A percentile compares a stretch with the other conserved stretches of the same genome.
Conservation (phyloP, 2,888 invertebrate genomes). For the Luffia ferchaultella region DNA sequence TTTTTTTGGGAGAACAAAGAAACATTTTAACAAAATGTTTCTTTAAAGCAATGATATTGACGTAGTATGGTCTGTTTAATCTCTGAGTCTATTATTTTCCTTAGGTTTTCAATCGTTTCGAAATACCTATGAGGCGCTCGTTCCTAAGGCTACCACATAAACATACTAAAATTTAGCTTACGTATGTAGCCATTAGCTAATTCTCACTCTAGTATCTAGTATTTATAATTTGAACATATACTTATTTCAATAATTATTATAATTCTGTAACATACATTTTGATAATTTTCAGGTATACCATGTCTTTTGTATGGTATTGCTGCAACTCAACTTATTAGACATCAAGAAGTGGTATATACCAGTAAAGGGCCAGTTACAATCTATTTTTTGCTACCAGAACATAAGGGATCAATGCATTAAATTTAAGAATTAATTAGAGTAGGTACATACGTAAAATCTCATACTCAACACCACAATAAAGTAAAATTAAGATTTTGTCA, state of each 20-base stretch:
- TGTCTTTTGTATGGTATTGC: conserved; percentile 91
- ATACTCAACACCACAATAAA: too few species aligned
- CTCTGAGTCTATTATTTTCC: too few species aligned
- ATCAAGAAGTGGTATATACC: conserved; percentile 80
- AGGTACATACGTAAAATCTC: too few species aligned
- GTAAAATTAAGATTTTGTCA: too few species aligned
- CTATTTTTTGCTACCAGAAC: conserved; percentile 89
- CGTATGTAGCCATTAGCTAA: neutral
- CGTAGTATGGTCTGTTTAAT: too few species aligned
- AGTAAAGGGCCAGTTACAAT: conserved; percentile 77
- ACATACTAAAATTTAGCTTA: neutral
- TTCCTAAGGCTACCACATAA: neutral
- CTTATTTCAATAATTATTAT: neutral
- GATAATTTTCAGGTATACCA: conserved; percentile 80
- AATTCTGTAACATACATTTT: too few species aligned
- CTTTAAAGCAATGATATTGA: too few species aligned
- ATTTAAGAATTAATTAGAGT: too few species aligned
- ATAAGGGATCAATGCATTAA: conserved; percentile 79
- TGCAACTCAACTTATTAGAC: conserved; percentile 81
- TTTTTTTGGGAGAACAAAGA: too few species aligned
- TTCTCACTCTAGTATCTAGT: neutral
- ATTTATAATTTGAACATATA: neutral
- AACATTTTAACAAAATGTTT: too few species aligned
- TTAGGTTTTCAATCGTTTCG: too few species aligned
- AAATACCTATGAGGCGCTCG: neutral